Percentiles rank a stretch among this genome's conserved stretches.
phyloP scores from a whole-genome alignment of 2,797 vertebrate species.

The Tadarida brasiliensis region DNA sequence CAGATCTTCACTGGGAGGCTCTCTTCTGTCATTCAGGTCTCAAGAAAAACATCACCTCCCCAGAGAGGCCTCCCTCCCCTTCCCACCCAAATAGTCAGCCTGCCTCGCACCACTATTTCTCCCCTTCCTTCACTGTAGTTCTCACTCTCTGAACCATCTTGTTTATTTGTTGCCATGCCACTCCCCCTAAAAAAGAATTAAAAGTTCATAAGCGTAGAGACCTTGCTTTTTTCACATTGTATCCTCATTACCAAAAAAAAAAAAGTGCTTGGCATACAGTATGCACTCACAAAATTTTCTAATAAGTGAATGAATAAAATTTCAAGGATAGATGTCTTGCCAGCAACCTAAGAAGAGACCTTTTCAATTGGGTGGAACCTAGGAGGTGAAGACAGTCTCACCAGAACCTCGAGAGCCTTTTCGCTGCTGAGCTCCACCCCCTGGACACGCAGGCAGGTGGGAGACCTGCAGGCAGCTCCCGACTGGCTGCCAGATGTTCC shows the following conservation, averaged over 20 bases:
- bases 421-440: not conserved
- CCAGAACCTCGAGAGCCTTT: not conserved
- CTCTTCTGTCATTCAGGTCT: not conserved
- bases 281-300: not conserved
- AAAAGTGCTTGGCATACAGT: not conserved
- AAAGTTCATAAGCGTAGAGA: not conserved
- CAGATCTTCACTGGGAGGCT: not conserved
- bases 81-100: not conserved
- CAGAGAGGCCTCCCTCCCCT: not conserved
- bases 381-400: not conserved
- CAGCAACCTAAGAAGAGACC: not conserved
- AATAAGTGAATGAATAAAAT: not conserved
- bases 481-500: fast-evolving
- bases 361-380: not conserved
- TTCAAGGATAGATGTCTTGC: not conserved
- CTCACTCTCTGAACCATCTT: not conserved
- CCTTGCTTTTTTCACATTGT: not conserved
- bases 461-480: not conserved
- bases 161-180: not conserved
- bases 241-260: not conserved
- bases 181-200: not conserved
- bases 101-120: not conserved
- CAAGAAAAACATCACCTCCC: not conserved
- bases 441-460: not conserved
- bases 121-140: not conserved